phyloP scores from a whole-genome alignment of 2,797 vertebrate genomes.

The Percopsis omiscomaycus region DNA sequence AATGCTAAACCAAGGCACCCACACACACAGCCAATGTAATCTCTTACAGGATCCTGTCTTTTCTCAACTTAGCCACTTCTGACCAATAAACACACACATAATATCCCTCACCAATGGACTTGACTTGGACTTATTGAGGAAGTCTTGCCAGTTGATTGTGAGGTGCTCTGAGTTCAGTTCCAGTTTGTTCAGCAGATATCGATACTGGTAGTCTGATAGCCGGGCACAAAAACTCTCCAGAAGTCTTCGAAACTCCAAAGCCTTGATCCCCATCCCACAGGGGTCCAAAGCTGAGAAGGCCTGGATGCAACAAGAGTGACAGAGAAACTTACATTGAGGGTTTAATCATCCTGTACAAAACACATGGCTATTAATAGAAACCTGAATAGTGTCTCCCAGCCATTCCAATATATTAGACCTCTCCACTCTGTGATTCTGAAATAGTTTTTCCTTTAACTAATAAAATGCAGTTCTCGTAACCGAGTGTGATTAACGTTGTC shows the following conservation, averaged over 20 bases:
- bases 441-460: no score
- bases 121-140: conserved; percentile 35
- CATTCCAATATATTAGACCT: no score
- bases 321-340: no score
- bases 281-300: conserved; percentile 38
- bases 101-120: conserved; percentile 8
- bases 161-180: conserved; percentile 22
- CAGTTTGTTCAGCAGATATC: conserved; percentile 30
- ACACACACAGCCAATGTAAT: background rate
- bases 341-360: no score
- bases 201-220: conserved; percentile 35
- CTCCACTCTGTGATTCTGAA: no score
- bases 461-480: no score
- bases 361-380: no score
- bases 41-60: no score
- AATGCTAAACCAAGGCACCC: background rate
- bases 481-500: no score
- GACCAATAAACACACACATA: background rate
- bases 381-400: no score
- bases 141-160: conserved; percentile 40
- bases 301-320: conserved; percentile 10
- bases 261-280: conserved; percentile 16
- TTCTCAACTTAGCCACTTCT: no score
- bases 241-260: conserved; percentile 31
- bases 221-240: conserved; percentile 34